Evolutionary conservation across 2,888 invertebrate genomes (phyloP), one percentile per base, ranked within the genome.

Genomic region (Eupithecia inturbata): DNA sequence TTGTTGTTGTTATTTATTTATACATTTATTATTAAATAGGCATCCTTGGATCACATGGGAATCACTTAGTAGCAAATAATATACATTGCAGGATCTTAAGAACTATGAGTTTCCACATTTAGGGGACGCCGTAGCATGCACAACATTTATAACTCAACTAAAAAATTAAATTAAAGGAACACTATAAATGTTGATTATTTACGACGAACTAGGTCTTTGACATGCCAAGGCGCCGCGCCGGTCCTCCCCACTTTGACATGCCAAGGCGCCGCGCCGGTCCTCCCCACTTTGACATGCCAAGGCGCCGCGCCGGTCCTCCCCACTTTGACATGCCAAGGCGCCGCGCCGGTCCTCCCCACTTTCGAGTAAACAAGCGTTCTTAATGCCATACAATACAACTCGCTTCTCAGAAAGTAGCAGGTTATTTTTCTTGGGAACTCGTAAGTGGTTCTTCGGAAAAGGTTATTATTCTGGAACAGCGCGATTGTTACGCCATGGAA

Each of bases 391-490:
- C 16, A 31, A 31, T 31, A 16, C 16, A 31, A 57, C 22, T 57
- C 22, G 36, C 63, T 64, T 64, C 63, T 33, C 36, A 22, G 63
- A 64, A 62, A 73, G 70, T 67, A 62, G 22, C 31, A 67, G 28
- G 67, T 67, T 73, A 67, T 74, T 74, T 70, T 74, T 74, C 74
- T 71, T 71, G 57, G 68, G 70, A 68, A 41, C 62, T 67, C 41
- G 63, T 71, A 74, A 74, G 71, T 71, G 74, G 53, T 73, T 69
- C 74, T 22, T 31, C 68, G 28, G 53, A 71, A 73, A 73, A 41
- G 68, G 53, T 70, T 70, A 39, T 70, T 68, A 67, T 68, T 71
- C 68, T 74, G 16, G 60, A 67, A 73, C 31, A 66, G 36, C 33
- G 60, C 67, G 62, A 67, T 67, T 73, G 73, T 73, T 70, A 68